Conservation (phyloP, 2,113 vertebrate genomes). For the Xiphophorus hellerii region DNA sequence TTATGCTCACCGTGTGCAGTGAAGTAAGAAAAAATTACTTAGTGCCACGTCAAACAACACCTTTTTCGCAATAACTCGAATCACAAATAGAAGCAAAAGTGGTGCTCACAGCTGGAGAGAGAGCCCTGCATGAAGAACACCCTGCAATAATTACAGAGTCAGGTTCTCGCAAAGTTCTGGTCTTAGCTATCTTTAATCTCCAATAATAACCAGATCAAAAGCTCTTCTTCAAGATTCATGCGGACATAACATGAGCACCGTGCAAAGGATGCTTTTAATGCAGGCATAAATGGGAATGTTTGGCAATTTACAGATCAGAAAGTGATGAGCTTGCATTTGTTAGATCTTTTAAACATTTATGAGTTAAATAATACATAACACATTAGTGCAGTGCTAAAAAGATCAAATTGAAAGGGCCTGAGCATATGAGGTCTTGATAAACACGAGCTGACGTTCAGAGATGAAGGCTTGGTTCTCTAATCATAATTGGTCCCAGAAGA, state of each 20-base stretch:
- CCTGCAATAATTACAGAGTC: slow-evolving; percentile 47
- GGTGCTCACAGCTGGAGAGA: slow-evolving; percentile 28
- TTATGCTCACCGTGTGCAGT: slow-evolving; percentile 15
- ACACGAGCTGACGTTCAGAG: slow-evolving; percentile 70
- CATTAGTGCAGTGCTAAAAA: slow-evolving; percentile 78
- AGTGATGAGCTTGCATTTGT: slow-evolving; percentile 82
- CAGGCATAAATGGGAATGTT: slow-evolving; percentile 73
- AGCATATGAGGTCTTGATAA: slow-evolving; percentile 75
- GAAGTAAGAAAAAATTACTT: slow-evolving; percentile 27
- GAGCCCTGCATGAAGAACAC: slow-evolving; percentile 21
- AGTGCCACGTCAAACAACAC: slow-evolving; percentile 24
- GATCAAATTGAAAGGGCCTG: slow-evolving; percentile 74
- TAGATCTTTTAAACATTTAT: slow-evolving; percentile 80
- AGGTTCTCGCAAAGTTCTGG: slow-evolving; percentile 40
- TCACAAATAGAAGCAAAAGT: slow-evolving; percentile 46
- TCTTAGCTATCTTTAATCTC: slow-evolving; percentile 49
- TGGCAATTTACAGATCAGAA: slow-evolving; percentile 80
- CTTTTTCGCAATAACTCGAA: slow-evolving; percentile 18
- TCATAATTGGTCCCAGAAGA: slow-evolving; percentile 79
- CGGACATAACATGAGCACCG: slow-evolving; percentile 57
- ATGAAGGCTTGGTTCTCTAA: slow-evolving; percentile 76
- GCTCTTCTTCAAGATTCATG: slow-evolving; percentile 61
- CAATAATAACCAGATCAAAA: slow-evolving; percentile 70
- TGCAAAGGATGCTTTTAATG: slow-evolving; percentile 75
- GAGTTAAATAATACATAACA: slow-evolving; percentile 84